A percentile compares a stretch with the other conserved stretches of the same genome.
Evolutionary conservation across 2,797 vertebrate species (phyloP).

Genomic region (Aulostomus chinensis): DNA sequence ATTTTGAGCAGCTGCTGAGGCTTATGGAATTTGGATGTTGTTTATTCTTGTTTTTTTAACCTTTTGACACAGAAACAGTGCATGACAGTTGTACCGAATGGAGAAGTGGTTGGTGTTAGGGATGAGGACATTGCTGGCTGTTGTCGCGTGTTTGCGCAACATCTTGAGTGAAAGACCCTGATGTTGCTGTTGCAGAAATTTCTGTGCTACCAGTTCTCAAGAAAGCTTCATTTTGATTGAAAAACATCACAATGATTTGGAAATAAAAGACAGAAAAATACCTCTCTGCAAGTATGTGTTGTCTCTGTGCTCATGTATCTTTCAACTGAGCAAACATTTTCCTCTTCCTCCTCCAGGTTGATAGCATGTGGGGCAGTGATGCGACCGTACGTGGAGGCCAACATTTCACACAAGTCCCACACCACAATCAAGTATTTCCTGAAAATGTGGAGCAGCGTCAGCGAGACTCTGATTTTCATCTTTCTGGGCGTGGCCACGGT

Average conservation of each 20-base stretch:
- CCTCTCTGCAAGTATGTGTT: no score
- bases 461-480: conserved; percentile 98
- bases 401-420: conserved; percentile 99
- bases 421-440: conserved; percentile 99
- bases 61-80: conserved; percentile 14
- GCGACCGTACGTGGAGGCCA: conserved; percentile 96
- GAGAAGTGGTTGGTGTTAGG: conserved; percentile 41
- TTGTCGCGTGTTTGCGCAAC: no score
- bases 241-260: no score
- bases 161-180: not conserved
- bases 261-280: no score
- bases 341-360: conserved; percentile 74
- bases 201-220: no score
- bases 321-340: no score
- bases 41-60: not conserved
- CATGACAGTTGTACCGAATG: conserved; percentile 13
- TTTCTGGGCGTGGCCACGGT: conserved; percentile 96
- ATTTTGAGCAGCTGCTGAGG: conserved; percentile 14
- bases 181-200: not conserved
- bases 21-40: not conserved
- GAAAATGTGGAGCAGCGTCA: conserved; percentile 99
- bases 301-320: no score
- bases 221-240: no score
- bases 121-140: no score
- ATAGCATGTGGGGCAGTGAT: conserved; percentile 93